Evolutionary conservation across 2,888 invertebrate species (phyloP).

Genomic region (Lochmaea capreae): DNA sequence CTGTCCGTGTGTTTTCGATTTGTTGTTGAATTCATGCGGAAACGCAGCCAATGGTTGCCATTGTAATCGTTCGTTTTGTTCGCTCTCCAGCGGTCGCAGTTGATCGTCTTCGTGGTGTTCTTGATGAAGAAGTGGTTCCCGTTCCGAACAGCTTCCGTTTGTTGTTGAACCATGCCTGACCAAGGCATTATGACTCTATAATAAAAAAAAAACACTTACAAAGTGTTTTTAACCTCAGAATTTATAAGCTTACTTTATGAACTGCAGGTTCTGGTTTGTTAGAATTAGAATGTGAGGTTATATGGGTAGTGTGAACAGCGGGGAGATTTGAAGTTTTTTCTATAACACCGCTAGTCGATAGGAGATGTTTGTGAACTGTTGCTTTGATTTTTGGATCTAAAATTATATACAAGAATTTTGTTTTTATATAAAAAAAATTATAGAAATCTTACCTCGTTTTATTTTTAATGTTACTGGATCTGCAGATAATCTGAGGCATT

Average conservation of each 20-base stretch:
- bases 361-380: conserved; percentile 78
- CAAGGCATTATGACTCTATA: conserved; percentile 48
- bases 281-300: conserved; percentile 30
- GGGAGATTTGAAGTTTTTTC: conserved; percentile 62
- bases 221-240: too few species aligned
- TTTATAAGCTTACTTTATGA: conserved; percentile 30
- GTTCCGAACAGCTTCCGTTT: conserved; percentile 68
- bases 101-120: conserved; percentile 57
- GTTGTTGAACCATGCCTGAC: conserved; percentile 57
- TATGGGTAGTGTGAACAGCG: conserved; percentile 56
- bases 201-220: neutral
- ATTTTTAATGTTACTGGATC: conserved; percentile 91
- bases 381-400: conserved; percentile 90
- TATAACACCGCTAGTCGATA: conserved; percentile 68
- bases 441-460: conserved; percentile 81
- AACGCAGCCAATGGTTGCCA: conserved; percentile 69
- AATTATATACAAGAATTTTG: conserved; percentile 16
- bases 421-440: neutral
- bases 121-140: conserved; percentile 47
- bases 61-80: conserved; percentile 67
- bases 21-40: conserved; percentile 51
- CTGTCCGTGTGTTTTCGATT: conserved; percentile 46
- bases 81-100: conserved; percentile 55
- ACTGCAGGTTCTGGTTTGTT: conserved; percentile 46
- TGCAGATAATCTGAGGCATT: conserved; percentile 91